phyloP scores from a whole-genome alignment of 1,140 invertebrate genomes.

The Macrobrachium nipponense region DNA sequence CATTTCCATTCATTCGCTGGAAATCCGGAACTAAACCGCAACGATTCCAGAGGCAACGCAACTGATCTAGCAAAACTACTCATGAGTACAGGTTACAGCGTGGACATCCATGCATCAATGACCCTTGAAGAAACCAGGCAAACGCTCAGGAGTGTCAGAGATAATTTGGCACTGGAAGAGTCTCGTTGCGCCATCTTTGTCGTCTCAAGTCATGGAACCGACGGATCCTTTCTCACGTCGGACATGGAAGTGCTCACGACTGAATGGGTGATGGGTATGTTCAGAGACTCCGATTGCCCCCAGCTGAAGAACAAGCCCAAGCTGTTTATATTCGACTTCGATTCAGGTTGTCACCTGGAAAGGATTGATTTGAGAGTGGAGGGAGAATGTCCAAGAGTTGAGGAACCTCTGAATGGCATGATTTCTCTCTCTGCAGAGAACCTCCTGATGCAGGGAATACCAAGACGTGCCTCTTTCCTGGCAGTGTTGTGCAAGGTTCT shows the following conservation, averaged over 20 bases:
- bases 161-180: not conserved
- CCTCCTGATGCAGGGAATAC: not conserved
- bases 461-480: slow-evolving; percentile 22
- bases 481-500: slow-evolving; percentile 19
- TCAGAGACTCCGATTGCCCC: slow-evolving; percentile 45
- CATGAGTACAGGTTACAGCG: not conserved
- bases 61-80: not conserved
- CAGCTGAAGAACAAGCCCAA: slow-evolving; percentile 40
- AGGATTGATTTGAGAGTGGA: not conserved
- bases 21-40: too few species aligned
- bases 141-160: not conserved
- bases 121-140: not conserved
- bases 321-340: slow-evolving; percentile 37
- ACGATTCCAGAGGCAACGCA: too few species aligned
- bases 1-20: too few species aligned
- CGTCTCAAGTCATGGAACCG: slow-evolving; percentile 15
- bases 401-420: slow-evolving; percentile 25
- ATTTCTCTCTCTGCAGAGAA: slow-evolving; percentile 24
- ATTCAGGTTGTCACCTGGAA: not conserved
- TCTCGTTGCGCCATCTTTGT: not conserved
- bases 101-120: not conserved
- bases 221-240: slow-evolving; percentile 13
- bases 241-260: slow-evolving; percentile 26
- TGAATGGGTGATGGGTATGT: slow-evolving; percentile 2
- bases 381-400: not conserved